A percentile compares a stretch with the other conserved stretches of the same genome.
phyloP scores from a whole-genome alignment of 2,888 invertebrate species.

The Microctonus aethiopoides region DNA sequence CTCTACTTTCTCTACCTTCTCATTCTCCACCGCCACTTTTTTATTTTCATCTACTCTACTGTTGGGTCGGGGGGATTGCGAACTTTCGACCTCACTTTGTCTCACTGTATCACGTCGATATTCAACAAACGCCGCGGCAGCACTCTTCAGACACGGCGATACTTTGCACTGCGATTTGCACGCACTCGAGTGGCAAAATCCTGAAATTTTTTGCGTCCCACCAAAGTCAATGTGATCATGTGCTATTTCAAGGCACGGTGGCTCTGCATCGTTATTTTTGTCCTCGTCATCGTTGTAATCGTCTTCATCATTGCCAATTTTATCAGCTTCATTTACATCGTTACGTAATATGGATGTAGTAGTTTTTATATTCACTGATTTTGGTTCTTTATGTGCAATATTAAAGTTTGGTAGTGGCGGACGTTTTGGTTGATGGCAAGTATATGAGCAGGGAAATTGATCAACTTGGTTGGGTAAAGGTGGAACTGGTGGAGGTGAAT shows the following conservation, averaged over 20 bases:
- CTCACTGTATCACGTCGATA: slow-evolving; percentile 25
- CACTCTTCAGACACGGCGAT: slow-evolving; percentile 23
- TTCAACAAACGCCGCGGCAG: slow-evolving; percentile 22
- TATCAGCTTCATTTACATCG: slow-evolving; percentile 34
- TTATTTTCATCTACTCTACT: slow-evolving; percentile 12
- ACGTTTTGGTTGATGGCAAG: slow-evolving; percentile 26
- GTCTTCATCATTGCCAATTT: slow-evolving; percentile 44
- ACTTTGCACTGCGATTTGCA: slow-evolving; percentile 31
- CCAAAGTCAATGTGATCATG: slow-evolving; percentile 38
- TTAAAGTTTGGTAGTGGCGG: slow-evolving; percentile 44
- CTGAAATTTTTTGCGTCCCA: slow-evolving; percentile 35
- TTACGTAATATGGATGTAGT: slow-evolving; percentile 35
- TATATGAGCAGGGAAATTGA: neutral
- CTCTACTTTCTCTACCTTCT: neutral
- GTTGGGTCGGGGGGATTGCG: slow-evolving; percentile 6
- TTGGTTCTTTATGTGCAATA: neutral
- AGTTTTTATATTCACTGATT: slow-evolving; percentile 11
- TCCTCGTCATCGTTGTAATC: too few relatives aligned
- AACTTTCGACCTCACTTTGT: slow-evolving; percentile 27
- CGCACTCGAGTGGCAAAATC: slow-evolving; percentile 34
- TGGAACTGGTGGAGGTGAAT: slow-evolving; percentile 43
- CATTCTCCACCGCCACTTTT: slow-evolving; percentile 14
- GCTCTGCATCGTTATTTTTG: too few relatives aligned
- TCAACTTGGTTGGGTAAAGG: slow-evolving; percentile 38
- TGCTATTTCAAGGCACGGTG: slow-evolving; percentile 45